Percentiles rank a stretch among this genome's conserved stretches.
Evolutionary conservation across 2,797 vertebrate species (phyloP).

Genomic region (Pterois miles): DNA sequence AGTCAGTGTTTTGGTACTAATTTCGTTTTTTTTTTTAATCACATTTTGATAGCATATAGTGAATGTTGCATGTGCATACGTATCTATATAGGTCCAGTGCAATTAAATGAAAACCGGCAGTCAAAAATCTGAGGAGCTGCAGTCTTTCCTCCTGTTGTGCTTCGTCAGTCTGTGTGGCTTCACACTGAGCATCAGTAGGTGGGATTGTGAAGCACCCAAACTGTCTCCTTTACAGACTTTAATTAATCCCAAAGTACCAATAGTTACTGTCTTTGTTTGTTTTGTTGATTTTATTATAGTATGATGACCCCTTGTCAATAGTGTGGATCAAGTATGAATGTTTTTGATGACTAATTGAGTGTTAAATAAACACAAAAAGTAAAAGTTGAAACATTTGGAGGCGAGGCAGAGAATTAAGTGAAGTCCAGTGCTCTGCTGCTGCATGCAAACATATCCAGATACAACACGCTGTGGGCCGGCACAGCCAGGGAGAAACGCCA

Average conservation of each 20-base stretch:
- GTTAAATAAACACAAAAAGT: constrained; percentile 46
- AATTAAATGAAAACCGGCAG: constrained; percentile 34
- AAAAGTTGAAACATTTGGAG: constrained; percentile 24
- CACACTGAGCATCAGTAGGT: constrained; percentile 23
- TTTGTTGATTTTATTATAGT: constrained; percentile 32
- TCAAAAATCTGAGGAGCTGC: constrained; percentile 31
- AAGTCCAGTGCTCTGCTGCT: constrained; percentile 20
- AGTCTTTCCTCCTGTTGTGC: constrained; percentile 30
- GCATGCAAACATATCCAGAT: constrained; percentile 28
- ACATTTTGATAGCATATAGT: not conserved
- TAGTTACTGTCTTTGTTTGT: constrained; percentile 57
- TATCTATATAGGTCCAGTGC: not conserved
- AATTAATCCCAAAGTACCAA: constrained; percentile 55
- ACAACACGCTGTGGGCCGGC: not conserved
- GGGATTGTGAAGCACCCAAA: constrained; percentile 9
- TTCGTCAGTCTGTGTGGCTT: constrained; percentile 14
- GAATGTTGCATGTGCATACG: too few species aligned
- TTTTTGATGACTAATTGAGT: constrained; percentile 38
- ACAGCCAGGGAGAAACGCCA: constrained; percentile 36
- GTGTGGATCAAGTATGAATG: constrained; percentile 42
- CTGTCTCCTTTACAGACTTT: constrained; percentile 42
- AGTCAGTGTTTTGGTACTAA: not conserved
- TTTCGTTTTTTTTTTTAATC: not conserved
- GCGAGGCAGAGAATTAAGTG: constrained; percentile 17
- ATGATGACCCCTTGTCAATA: constrained; percentile 25